Evolutionary conservation across 2,113 vertebrate genomes (phyloP).

Genomic region (Thinocorus orbignyianus): DNA sequence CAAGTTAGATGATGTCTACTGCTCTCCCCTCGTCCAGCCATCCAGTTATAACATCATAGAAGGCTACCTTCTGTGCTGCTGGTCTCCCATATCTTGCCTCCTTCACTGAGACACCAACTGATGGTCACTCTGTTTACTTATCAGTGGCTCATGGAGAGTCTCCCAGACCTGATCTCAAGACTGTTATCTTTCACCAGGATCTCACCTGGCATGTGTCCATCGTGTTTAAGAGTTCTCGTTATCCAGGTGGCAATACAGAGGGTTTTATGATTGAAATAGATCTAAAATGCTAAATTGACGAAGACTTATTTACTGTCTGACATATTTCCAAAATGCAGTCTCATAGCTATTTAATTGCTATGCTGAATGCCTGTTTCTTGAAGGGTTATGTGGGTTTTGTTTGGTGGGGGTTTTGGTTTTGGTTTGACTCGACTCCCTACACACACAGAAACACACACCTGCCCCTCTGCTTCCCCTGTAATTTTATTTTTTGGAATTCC

Average conservation of each 20-base stretch:
- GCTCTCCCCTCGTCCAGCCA: no score
- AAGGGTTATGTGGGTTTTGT: background rate
- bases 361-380: background rate
- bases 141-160: background rate
- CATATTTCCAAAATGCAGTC: background rate
- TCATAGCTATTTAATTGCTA: background rate
- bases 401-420: background rate
- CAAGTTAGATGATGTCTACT: no score
- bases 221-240: background rate
- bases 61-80: background rate
- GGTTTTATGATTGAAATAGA: background rate
- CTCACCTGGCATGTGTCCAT: rapidly evolving
- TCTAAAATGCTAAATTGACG: background rate
- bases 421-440: background rate
- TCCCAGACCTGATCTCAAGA: background rate
- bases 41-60: no score
- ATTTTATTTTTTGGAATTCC: background rate
- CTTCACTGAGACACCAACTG: background rate
- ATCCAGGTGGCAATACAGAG: background rate
- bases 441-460: no score
- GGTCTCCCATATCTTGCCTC: background rate
- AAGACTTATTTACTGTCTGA: no score
- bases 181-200: no score
- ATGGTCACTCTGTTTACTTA: rapidly evolving
- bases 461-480: no score